phyloP scores from a whole-genome alignment of 2,888 invertebrate species.

The Bombylius major region DNA sequence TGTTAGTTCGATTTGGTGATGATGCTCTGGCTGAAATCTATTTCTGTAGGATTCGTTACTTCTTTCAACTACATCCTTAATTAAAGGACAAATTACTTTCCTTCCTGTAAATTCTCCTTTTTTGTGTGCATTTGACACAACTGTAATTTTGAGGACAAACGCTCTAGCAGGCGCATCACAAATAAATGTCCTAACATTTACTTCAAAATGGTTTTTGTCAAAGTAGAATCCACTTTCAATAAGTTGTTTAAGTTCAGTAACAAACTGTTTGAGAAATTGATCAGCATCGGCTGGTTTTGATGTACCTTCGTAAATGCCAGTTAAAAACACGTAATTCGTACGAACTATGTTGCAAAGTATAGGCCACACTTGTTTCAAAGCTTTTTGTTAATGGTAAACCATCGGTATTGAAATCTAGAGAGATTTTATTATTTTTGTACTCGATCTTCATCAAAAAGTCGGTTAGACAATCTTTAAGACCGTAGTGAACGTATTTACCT shows the following conservation, averaged over 20 bases:
- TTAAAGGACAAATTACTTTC: not conserved
- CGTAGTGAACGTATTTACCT: no score
- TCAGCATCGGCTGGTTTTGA: not conserved
- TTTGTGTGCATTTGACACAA: not conserved
- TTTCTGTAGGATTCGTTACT: not conserved
- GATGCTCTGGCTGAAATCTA: not conserved
- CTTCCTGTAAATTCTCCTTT: not conserved
- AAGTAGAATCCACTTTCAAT: not conserved
- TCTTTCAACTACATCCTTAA: no score
- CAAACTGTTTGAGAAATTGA: not conserved
- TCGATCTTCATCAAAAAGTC: no score
- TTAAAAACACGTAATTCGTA: not conserved
- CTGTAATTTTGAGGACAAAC: not conserved
- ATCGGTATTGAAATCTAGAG: slow-evolving; percentile 1
- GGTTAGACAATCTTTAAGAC: no score
- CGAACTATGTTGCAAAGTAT: not conserved
- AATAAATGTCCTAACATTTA: not conserved
- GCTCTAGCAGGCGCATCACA: not conserved
- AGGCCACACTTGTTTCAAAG: not conserved
- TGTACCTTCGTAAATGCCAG: not conserved
- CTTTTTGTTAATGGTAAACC: not conserved
- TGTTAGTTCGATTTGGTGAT: not conserved
- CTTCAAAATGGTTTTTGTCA: not conserved
- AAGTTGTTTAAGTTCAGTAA: not conserved
- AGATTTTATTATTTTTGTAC: no score